A percentile compares a stretch with the other conserved stretches of the same genome.
Evolutionary conservation across 2,797 vertebrate species (phyloP).

Genomic region (Epinephelus coioides): DNA sequence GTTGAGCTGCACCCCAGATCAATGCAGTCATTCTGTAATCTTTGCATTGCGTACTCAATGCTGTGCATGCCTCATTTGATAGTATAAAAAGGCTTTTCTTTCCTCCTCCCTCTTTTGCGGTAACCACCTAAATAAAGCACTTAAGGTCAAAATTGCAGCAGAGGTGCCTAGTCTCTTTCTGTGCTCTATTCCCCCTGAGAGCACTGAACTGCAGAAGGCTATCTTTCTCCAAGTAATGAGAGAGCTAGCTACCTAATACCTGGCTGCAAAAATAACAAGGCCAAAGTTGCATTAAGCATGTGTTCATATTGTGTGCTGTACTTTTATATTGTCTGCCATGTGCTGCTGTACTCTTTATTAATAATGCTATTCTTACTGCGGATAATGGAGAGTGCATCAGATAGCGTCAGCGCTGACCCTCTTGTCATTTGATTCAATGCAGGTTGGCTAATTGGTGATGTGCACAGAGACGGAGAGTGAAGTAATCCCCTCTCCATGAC

Average conservation of each 20-base stretch:
- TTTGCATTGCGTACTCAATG: slow-evolving; percentile 22
- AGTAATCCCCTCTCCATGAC: slow-evolving; percentile 60
- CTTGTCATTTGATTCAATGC: slow-evolving; percentile 65
- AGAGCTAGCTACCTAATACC: slow-evolving; percentile 56
- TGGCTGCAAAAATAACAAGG: slow-evolving; percentile 66
- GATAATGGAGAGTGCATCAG: slow-evolving; percentile 65
- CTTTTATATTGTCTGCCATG: slow-evolving; percentile 32
- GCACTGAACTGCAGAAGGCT: slow-evolving; percentile 47
- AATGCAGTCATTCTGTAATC: slow-evolving; percentile 27
- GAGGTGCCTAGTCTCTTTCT: slow-evolving; percentile 41
- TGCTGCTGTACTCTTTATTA: slow-evolving; percentile 41
- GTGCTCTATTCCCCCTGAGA: slow-evolving; percentile 56
- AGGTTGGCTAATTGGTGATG: slow-evolving; percentile 71
- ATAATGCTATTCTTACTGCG: slow-evolving; percentile 51
- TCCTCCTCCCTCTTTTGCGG: neutral
- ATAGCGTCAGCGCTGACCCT: slow-evolving; percentile 63
- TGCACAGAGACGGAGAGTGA: slow-evolving; percentile 51
- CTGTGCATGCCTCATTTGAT: slow-evolving; percentile 33
- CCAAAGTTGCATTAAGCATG: slow-evolving; percentile 44
- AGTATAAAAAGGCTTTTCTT: slow-evolving; percentile 3
- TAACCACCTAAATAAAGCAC: slow-evolving; percentile 56
- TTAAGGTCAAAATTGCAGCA: slow-evolving; percentile 52
- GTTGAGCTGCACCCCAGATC: slow-evolving; percentile 16
- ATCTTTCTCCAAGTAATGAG: slow-evolving; percentile 73
- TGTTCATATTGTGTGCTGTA: slow-evolving; percentile 39